Conservation (phyloP, 2,113 vertebrate species). For the Neoarius graeffei region DNA sequence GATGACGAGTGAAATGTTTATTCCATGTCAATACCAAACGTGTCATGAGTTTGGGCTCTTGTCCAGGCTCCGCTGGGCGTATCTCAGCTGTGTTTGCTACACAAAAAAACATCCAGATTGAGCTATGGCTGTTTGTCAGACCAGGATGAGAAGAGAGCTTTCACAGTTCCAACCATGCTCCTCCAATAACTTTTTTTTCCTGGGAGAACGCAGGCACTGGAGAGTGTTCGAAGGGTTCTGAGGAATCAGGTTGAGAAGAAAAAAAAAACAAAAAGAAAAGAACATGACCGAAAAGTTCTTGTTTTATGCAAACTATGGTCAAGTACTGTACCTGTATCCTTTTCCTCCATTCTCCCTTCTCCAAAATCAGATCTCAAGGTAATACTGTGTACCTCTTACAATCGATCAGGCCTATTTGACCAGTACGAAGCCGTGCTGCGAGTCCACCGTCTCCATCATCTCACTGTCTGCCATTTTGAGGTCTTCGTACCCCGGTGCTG, state of each 20-base stretch:
- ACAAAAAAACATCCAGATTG: not conserved
- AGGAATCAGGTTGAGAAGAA: slow-evolving; percentile 66
- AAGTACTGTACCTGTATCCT: slow-evolving; percentile 53
- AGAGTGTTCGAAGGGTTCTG: slow-evolving; percentile 61
- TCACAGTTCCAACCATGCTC: not conserved
- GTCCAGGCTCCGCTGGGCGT: slow-evolving; percentile 48
- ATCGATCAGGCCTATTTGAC: slow-evolving; percentile 79
- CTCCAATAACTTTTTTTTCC: slow-evolving; percentile 20
- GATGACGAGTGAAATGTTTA: slow-evolving; percentile 38
- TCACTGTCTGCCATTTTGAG: slow-evolving; percentile 83
- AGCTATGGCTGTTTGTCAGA: not conserved
- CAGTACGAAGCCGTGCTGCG: slow-evolving; percentile 93
- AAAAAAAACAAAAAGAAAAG: slow-evolving; percentile 57
- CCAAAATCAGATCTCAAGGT: slow-evolving; percentile 60
- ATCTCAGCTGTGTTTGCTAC: slow-evolving; percentile 39
- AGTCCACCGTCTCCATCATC: slow-evolving; percentile 98
- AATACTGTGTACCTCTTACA: slow-evolving; percentile 59
- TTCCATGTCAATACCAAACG: slow-evolving; percentile 63
- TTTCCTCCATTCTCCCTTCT: slow-evolving; percentile 25
- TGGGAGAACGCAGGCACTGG: slow-evolving; percentile 54
- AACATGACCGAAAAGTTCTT: slow-evolving; percentile 60
- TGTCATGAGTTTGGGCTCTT: slow-evolving; percentile 66
- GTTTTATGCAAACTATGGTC: slow-evolving; percentile 57
- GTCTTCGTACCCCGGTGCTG: slow-evolving; percentile 68
- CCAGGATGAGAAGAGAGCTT: slow-evolving; percentile 9